These are phyloP conservation scores for Protophormia terraenovae DNA, from an alignment of 2,888 invertebrate genomes.

Conservation along the genomic window DNA sequence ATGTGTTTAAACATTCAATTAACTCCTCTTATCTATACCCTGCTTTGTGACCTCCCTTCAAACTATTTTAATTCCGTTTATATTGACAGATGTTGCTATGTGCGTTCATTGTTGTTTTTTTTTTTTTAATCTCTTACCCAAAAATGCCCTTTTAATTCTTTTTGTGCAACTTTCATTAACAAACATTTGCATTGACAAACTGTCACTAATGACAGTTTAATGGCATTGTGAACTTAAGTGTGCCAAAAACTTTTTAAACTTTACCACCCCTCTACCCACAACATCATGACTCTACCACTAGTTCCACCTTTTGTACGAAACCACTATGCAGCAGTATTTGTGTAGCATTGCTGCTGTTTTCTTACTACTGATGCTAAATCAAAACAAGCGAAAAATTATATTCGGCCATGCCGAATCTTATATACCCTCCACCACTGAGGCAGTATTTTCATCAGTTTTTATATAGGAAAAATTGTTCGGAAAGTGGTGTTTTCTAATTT, in stretches of 20 bases:
- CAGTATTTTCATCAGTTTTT: too few species aligned
- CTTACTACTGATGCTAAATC: conserved; percentile 21
- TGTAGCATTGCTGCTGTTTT: neutral
- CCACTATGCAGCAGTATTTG: neutral
- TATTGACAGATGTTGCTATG: neutral
- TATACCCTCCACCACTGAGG: too few species aligned
- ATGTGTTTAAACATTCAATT: neutral
- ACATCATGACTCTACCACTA: neutral
- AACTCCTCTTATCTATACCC: neutral
- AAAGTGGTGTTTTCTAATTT: too few species aligned
- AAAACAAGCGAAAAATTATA: too few species aligned
- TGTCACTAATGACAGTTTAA: conserved; percentile 67
- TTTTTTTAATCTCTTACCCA: neutral
- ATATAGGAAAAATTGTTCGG: too few species aligned
- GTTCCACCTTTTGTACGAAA: neutral
- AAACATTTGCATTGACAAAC: conserved; percentile 57
- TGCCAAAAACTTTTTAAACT: conserved; percentile 41
- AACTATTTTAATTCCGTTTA: neutral
- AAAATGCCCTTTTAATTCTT: conserved; percentile 43
- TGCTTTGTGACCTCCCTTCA: too few species aligned
- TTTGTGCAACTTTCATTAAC: conserved; percentile 53
- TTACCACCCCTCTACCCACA: neutral
- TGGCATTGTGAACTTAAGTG: conserved; percentile 44
- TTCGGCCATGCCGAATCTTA: too few species aligned
- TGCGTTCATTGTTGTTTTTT: neutral